Percentiles rank a stretch among this genome's conserved stretches.
These are phyloP conservation scores for Helostoma temminkii DNA, from an alignment of 2,797 vertebrate species.

Conservation along the genomic window DNA sequence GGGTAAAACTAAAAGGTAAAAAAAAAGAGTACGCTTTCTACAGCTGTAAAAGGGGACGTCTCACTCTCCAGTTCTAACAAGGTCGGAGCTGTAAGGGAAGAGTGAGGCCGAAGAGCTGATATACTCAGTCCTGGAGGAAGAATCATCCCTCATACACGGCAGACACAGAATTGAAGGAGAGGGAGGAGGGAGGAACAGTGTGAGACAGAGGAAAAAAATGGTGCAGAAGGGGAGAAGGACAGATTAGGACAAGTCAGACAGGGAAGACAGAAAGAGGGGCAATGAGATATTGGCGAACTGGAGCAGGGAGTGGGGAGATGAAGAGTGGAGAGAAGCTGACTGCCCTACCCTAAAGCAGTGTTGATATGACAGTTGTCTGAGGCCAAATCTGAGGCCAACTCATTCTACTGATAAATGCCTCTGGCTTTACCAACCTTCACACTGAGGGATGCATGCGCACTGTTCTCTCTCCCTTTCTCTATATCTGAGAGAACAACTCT, in stretches of 20 bases:
- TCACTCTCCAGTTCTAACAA: slow-evolving; percentile 80
- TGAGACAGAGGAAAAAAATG: slow-evolving; percentile 53
- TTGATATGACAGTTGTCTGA: slow-evolving; percentile 71
- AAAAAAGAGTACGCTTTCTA: slow-evolving; percentile 53
- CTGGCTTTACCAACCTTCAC: slow-evolving; percentile 71
- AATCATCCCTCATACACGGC: slow-evolving; percentile 72
- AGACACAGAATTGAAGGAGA: slow-evolving; percentile 37
- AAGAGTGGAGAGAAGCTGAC: slow-evolving; percentile 41
- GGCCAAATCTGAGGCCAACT: slow-evolving; percentile 74
- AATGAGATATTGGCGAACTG: slow-evolving; percentile 62
- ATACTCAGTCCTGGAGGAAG: slow-evolving; percentile 73
- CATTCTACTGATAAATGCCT: slow-evolving; percentile 76
- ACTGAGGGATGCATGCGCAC: slow-evolving; percentile 39
- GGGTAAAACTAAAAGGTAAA: slow-evolving; percentile 61
- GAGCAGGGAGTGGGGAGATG: slow-evolving; percentile 48
- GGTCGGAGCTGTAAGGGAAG: slow-evolving; percentile 80
- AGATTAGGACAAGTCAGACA: slow-evolving; percentile 64
- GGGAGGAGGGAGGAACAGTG: slow-evolving; percentile 39
- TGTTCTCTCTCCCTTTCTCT: slow-evolving; percentile 25
- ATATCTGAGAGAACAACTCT: slow-evolving; percentile 18
- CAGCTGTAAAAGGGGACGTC: slow-evolving; percentile 71
- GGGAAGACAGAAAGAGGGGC: slow-evolving; percentile 59
- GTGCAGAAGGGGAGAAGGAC: slow-evolving; percentile 25
- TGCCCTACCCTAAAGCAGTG: slow-evolving; percentile 64
- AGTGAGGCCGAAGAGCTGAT: slow-evolving; percentile 73